Percentiles rank a stretch among this genome's conserved stretches.
These are phyloP conservation scores for Daphoenositta chrysoptera DNA, from an alignment of 2,113 vertebrate genomes.

Conservation along the genomic window DNA sequence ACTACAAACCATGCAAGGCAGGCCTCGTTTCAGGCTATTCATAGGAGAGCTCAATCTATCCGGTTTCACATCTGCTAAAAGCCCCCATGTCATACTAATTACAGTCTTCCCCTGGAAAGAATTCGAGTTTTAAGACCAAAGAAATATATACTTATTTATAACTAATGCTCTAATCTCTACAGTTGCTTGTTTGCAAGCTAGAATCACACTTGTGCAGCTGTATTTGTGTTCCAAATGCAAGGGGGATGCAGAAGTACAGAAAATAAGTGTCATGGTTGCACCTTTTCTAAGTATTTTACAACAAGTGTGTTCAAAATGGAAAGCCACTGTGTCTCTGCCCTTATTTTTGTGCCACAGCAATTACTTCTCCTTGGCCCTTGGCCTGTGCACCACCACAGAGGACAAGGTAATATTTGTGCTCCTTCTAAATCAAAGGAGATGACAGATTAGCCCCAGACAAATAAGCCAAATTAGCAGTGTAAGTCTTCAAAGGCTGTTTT, in stretches of 20 bases:
- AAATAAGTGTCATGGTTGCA: background rate
- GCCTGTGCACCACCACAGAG: background rate
- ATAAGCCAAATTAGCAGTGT: background rate
- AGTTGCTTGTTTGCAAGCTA: background rate
- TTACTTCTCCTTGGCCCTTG: background rate
- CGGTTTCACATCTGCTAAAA: conserved; percentile 68
- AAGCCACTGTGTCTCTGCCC: background rate
- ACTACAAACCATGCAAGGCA: conserved; percentile 60
- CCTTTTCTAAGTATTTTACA: background rate
- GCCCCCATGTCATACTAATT: conserved; percentile 64
- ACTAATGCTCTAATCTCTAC: background rate
- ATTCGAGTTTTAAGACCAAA: conserved; percentile 35
- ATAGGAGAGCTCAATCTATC: conserved; percentile 62
- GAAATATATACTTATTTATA: background rate
- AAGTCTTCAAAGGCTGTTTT: background rate
- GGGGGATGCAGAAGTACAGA: background rate
- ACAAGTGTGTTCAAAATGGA: background rate
- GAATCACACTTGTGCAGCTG: background rate
- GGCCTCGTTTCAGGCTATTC: conserved; percentile 58
- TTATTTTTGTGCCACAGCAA: background rate
- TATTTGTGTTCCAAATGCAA: background rate
- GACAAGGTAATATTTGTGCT: background rate
- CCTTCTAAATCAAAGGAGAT: background rate
- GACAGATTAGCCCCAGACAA: background rate
- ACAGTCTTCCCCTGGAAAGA: conserved; percentile 49